These are phyloP conservation scores for Gymnosoma rotundatum DNA, from an alignment of 2,888 invertebrate genomes.

Conservation along the genomic window DNA sequence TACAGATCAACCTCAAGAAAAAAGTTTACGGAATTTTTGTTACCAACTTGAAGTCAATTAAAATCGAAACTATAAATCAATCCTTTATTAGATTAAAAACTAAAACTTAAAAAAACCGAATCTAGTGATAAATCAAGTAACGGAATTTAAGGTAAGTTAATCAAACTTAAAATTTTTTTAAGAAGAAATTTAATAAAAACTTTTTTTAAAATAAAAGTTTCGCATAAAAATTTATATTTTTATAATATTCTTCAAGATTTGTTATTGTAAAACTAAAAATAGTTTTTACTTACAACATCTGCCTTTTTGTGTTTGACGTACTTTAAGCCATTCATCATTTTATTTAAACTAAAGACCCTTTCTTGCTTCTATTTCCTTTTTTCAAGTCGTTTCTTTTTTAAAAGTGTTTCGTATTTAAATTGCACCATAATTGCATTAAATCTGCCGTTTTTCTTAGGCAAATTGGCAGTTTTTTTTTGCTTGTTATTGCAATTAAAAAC, in stretches of 20 bases:
- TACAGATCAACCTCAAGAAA: constrained; percentile 74
- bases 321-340: constrained; percentile 43
- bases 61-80: constrained; percentile 36
- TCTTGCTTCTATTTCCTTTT: constrained; percentile 19
- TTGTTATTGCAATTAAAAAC: constrained; percentile 41
- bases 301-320: constrained; percentile 37
- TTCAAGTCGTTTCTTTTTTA: not conserved
- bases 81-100: constrained; percentile 12
- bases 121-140: constrained; percentile 14
- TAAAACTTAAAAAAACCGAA: not conserved
- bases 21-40: constrained; percentile 71
- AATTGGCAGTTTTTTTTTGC: constrained; percentile 41
- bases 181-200: not conserved
- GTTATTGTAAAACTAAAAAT: too few species aligned
- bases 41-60: constrained; percentile 72
- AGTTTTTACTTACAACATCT: constrained; percentile 39
- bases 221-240: too few species aligned
- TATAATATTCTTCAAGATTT: too few species aligned
- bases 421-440: constrained; percentile 52
- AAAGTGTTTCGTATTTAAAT: constrained; percentile 3
- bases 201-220: not conserved
- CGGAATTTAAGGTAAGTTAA: constrained; percentile 48
- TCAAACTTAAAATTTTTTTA: not conserved
- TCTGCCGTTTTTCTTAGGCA: constrained; percentile 45
- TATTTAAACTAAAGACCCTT: constrained; percentile 19